Conservation (phyloP, 2,113 vertebrate species). For the Ia io region DNA sequence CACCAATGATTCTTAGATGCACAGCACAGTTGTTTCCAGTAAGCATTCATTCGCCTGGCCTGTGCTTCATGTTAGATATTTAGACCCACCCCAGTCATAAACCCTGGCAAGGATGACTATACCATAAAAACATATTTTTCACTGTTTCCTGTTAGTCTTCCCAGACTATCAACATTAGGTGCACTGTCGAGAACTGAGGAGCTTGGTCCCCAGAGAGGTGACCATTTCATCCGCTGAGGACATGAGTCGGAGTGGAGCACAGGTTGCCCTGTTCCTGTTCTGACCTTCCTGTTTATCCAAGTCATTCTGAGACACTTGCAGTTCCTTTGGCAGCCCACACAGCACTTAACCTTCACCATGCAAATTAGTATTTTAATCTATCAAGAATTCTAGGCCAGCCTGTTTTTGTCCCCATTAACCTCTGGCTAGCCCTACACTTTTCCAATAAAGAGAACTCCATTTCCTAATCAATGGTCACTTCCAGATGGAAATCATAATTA, state of each 20-base stretch:
- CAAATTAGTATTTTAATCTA: slow-evolving; percentile 67
- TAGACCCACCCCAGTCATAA: neutral
- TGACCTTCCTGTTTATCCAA: slow-evolving; percentile 65
- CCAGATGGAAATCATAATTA: slow-evolving; percentile 63
- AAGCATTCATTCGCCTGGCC: neutral
- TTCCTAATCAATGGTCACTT: slow-evolving; percentile 70
- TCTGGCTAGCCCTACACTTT: slow-evolving; percentile 69
- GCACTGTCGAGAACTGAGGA: neutral
- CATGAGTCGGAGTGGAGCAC: neutral
- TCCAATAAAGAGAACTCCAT: slow-evolving; percentile 69
- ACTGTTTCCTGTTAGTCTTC: neutral
- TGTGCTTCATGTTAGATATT: neutral
- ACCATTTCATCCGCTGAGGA: neutral
- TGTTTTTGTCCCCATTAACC: slow-evolving; percentile 75
- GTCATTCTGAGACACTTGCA: slow-evolving; percentile 50
- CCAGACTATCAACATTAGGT: slow-evolving; percentile 8
- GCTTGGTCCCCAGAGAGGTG: neutral
- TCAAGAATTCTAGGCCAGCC: slow-evolving; percentile 68
- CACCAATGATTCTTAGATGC: neutral
- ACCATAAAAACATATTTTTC: neutral
- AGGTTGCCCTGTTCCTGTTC: slow-evolving; percentile 38
- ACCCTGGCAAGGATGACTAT: neutral
- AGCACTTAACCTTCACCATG: slow-evolving; percentile 69
- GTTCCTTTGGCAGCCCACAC: slow-evolving; percentile 65
- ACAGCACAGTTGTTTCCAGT: neutral